Evolutionary conservation across 2,113 vertebrate species (phyloP), one percentile per base, ranked within the genome.

Genomic region (Laticauda laticaudata): DNA sequence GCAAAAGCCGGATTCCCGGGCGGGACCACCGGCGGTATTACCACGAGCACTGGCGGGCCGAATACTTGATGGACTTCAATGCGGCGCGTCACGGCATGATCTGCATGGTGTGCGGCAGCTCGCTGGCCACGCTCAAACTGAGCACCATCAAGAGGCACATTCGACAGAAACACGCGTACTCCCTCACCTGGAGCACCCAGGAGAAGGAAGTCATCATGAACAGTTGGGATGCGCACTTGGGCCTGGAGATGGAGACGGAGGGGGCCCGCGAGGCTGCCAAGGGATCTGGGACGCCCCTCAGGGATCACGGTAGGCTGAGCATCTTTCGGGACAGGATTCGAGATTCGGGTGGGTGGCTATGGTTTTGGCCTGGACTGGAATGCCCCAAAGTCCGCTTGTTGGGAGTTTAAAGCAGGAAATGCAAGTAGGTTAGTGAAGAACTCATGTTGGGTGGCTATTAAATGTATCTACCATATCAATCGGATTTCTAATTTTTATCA

Each of bases 121-220:
- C 98, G 0, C 95, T 99, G 94, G 98, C 99, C 93, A 99, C 99
- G 0, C 97, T 99, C 93, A 99, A 99, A 95, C 98, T 99, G 94
- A 99, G 99, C 97, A 99, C 99, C 96, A 99, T 99, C 97, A 99
- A 99, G 96, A 97, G 98, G 26, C 99, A 99, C 97, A 99, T 99
- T 92, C 97, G 98, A 0, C 99, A 99, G 93, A 99, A 98, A 94
- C 99, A 99, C 86, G 98, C 99, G 0, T 98, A 99, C 97, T 99
- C 99, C 0, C 97, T 99, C 93, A 97, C 98, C 2, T 99, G 99
- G 98, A 99, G 98, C 51, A 94, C 97, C 0, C 97, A 98, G 0
- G 98, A 99, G 96, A 99, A 99, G 95, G 98, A 99, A 94, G 98
- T 98, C 94, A 99, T 99, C 97, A 98, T 98, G 95, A 98, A 97